These are phyloP conservation scores for Phenganax marumi DNA, from an alignment of 92 coral and sea anemone genomes.

Conservation along the genomic window DNA sequence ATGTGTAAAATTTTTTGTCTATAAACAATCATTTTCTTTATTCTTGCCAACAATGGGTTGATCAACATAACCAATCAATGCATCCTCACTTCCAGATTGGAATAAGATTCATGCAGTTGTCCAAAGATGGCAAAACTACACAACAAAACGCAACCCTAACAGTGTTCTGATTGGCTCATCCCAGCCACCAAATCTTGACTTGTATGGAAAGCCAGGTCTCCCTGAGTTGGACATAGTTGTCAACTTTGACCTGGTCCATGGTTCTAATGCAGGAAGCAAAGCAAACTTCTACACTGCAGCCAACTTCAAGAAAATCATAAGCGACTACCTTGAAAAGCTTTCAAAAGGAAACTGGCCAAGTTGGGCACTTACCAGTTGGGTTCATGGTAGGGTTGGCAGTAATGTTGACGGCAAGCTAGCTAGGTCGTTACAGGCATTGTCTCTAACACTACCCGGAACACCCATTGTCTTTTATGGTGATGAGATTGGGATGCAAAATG, in stretches of 20 bases:
- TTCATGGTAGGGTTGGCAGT: conserved; percentile 70
- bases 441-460: conserved; percentile 82
- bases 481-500: conserved; percentile 75
- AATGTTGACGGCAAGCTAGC: conserved; percentile 58
- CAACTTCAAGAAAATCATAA: conserved; percentile 58
- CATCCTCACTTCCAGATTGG: conserved; percentile 3
- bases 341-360: conserved; percentile 85
- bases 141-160: conserved; percentile 9
- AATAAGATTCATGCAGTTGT: conserved; percentile 1
- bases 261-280: not conserved
- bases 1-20: not conserved
- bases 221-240: conserved; percentile 81
- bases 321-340: conserved; percentile 60
- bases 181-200: not conserved
- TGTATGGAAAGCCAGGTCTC: conserved; percentile 60
- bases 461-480: conserved; percentile 93
- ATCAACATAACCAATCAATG: too few species aligned
- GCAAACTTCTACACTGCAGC: conserved; percentile 48
- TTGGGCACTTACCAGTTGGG: conserved; percentile 85
- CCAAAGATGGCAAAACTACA: conserved; percentile 37
- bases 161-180: conserved; percentile 30
- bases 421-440: conserved; percentile 70
- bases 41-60: not conserved
- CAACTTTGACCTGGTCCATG: conserved; percentile 67
- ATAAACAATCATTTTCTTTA: not conserved